These are phyloP conservation scores for Stictonetta naevosa DNA, from an alignment of 2,113 vertebrate genomes.

Conservation along the genomic window DNA sequence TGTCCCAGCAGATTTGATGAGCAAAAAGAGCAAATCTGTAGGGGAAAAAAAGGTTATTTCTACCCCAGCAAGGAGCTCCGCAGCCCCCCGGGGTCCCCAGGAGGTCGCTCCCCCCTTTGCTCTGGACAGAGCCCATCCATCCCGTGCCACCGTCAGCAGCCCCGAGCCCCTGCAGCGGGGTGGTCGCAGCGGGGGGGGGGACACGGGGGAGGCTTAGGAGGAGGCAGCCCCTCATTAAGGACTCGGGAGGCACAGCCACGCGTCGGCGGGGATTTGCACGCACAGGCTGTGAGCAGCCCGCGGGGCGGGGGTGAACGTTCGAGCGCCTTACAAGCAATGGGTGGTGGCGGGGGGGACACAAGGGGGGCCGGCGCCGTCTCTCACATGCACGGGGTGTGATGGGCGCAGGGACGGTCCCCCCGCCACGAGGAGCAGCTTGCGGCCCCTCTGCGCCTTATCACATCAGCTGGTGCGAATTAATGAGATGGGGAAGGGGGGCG, in stretches of 20 bases:
- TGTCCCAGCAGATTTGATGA: neutral
- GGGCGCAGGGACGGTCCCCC: neutral
- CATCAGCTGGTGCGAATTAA: constrained; percentile 46
- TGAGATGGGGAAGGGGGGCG: neutral
- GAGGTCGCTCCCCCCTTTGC: too few species aligned
- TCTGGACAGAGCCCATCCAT: too few species aligned
- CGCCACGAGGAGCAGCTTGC: neutral
- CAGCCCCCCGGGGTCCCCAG: too few species aligned
- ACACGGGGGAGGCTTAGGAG: fast-evolving
- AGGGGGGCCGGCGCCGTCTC: neutral
- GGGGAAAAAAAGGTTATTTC: neutral
- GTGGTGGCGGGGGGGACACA: neutral
- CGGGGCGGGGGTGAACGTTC: neutral
- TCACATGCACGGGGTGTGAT: neutral
- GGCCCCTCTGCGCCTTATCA: neutral
- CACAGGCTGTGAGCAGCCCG: neutral
- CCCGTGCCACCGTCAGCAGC: too few species aligned
- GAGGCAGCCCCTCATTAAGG: neutral
- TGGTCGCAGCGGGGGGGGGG: fast-evolving
- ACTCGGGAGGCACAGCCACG: neutral
- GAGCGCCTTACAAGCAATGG: neutral
- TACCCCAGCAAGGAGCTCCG: neutral
- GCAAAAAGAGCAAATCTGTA: neutral
- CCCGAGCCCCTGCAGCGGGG: fast-evolving
- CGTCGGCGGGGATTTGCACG: neutral